A percentile compares a stretch with the other conserved stretches of the same genome.
Conservation (phyloP, 2,113 vertebrate genomes). For the Regulus satrapa region DNA sequence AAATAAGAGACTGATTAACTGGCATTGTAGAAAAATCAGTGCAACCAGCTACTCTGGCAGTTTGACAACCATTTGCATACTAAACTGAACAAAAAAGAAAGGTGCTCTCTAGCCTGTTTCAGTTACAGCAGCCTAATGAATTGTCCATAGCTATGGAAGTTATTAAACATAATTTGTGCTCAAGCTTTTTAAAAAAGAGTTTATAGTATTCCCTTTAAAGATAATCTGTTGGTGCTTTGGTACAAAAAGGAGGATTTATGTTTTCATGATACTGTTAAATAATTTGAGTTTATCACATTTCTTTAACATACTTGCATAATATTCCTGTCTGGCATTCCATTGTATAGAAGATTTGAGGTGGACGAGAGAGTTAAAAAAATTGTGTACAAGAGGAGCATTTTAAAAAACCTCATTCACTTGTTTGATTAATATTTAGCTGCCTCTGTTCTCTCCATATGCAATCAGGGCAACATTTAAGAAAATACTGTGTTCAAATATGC, state of each 20-base stretch:
- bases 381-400: not conserved
- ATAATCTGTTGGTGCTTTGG: not conserved
- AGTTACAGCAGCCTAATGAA: not conserved
- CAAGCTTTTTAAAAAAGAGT: not conserved
- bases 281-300: not conserved
- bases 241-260: slow-evolving; percentile 29
- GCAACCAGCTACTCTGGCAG: slow-evolving; percentile 4
- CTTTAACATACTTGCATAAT: not conserved
- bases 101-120: not conserved
- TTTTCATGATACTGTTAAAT: slow-evolving; percentile 31
- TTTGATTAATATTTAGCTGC: slow-evolving; percentile 33
- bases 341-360: not conserved
- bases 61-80: slow-evolving; percentile 11
- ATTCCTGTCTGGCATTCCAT: slow-evolving; percentile 15
- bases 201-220: not conserved
- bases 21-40: not conserved
- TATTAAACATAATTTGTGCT: not conserved
- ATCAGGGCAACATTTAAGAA: not conserved
- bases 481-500: not conserved
- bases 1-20: slow-evolving; percentile 15
- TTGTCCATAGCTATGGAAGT: not conserved
- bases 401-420: not conserved
- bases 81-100: slow-evolving; percentile 3
- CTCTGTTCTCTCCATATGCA: not conserved
- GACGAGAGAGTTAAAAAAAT: slow-evolving; percentile 1